Evolutionary conservation across 2,888 invertebrate genomes (phyloP).

Genomic region (Dendrolimus houi): DNA sequence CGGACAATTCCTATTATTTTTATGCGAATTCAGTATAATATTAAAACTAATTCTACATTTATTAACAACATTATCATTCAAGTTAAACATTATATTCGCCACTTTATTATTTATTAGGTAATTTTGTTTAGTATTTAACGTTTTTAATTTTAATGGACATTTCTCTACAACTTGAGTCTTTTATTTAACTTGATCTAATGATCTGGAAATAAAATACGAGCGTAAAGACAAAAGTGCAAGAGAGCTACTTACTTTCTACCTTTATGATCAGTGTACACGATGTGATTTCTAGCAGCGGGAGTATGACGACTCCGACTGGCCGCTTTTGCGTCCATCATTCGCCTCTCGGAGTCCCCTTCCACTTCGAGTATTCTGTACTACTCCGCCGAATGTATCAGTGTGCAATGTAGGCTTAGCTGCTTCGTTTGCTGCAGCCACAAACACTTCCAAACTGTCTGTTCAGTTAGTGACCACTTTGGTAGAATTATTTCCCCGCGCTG

Average conservation of each 20-base stretch:
- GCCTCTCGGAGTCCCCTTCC: slow-evolving; percentile 3
- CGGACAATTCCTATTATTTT: not conserved
- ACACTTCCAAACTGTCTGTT: slow-evolving; percentile 47
- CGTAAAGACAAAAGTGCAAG: slow-evolving; percentile 1
- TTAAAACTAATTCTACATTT: too few relatives aligned
- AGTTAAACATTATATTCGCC: not conserved
- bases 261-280: slow-evolving; percentile 71
- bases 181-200: not conserved
- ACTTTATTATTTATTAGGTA: slow-evolving; percentile 2
- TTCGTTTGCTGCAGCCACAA: slow-evolving; percentile 21
- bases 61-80: not conserved
- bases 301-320: slow-evolving; percentile 46
- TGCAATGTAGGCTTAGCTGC: not conserved
- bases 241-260: slow-evolving; percentile 65
- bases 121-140: not conserved
- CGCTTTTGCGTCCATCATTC: slow-evolving; percentile 55
- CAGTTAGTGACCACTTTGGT: slow-evolving; percentile 43
- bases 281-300: slow-evolving; percentile 65
- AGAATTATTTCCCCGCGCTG: slow-evolving; percentile 45
- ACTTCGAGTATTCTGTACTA: not conserved
- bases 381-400: not conserved
- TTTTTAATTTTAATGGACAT: not conserved
- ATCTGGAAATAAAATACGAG: not conserved
- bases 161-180: not conserved
- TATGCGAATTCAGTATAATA: too few relatives aligned